These are phyloP conservation scores for Aphodius sticticus DNA, from an alignment of 2,888 invertebrate species.

Conservation along the genomic window DNA sequence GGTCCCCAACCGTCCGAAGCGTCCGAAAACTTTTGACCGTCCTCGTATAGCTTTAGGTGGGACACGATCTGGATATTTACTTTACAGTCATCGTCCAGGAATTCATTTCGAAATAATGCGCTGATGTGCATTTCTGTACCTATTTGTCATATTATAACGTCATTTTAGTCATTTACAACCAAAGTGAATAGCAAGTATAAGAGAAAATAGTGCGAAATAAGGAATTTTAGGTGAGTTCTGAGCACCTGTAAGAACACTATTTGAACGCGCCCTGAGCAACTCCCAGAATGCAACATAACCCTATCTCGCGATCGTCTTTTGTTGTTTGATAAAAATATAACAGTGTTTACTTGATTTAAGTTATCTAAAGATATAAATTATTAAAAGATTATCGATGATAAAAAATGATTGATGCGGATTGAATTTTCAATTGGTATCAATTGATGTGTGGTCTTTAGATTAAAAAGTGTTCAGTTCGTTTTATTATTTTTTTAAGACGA, in stretches of 20 bases:
- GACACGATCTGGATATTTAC: not conserved
- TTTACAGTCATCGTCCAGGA: not conserved
- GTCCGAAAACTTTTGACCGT: not conserved
- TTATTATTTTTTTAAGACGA: not conserved
- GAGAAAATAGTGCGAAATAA: too few relatives aligned
- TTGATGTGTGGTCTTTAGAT: not conserved
- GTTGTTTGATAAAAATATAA: too few relatives aligned
- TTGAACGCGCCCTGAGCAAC: too few relatives aligned
- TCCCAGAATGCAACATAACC: too few relatives aligned
- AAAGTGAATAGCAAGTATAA: too few relatives aligned
- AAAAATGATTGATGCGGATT: not conserved
- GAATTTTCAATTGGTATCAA: not conserved
- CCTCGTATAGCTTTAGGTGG: not conserved
- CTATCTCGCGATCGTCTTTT: too few relatives aligned
- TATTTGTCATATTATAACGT: not conserved
- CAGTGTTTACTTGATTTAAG: too few relatives aligned
- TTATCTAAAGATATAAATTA: not conserved
- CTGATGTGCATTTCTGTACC: not conserved
- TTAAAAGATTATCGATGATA: not conserved
- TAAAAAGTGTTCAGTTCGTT: not conserved
- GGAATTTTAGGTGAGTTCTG: too few relatives aligned
- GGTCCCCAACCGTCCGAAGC: too few relatives aligned
- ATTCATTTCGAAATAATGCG: not conserved
- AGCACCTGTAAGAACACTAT: too few relatives aligned
- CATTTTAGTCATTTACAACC: not conserved